Percentiles rank a stretch among this genome's conserved stretches.
Conservation (phyloP, 2,888 invertebrate species). For the Thymelicus sylvestris region DNA sequence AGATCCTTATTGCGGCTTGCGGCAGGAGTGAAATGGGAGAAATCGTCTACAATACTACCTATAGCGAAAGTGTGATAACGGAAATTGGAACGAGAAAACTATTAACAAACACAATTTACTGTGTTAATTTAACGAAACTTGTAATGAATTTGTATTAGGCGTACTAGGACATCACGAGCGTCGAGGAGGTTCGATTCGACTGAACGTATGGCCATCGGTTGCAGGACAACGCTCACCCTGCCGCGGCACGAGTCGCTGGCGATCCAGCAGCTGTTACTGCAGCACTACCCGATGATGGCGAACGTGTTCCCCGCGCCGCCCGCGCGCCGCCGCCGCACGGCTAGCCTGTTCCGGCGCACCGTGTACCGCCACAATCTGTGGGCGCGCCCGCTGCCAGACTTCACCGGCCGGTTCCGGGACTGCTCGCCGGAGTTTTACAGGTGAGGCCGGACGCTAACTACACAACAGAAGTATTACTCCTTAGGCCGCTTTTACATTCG, state of each 20-base stretch:
- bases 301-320: slow-evolving; percentile 55
- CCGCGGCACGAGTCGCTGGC: slow-evolving; percentile 86
- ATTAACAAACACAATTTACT: no score
- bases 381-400: slow-evolving; percentile 88
- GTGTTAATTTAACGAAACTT: no score
- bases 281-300: slow-evolving; percentile 67
- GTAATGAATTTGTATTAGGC: no score
- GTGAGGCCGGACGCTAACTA: slow-evolving; percentile 62
- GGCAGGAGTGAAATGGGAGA: no score
- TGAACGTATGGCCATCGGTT: slow-evolving; percentile 22
- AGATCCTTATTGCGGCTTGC: no score
- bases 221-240: slow-evolving; percentile 88
- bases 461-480: no score
- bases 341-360: slow-evolving; percentile 85
- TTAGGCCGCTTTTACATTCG: no score
- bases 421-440: slow-evolving; percentile 90
- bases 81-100: no score
- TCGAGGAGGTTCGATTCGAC: no score
- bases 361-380: slow-evolving; percentile 91
- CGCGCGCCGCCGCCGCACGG: slow-evolving; percentile 62
- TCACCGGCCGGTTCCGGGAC: slow-evolving; percentile 89
- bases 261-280: slow-evolving; percentile 84
- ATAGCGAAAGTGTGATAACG: no score
- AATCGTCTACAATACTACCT: no score
- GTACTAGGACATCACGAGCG: no score